These are phyloP conservation scores for Anoura caudifer DNA, from an alignment of 2,113 vertebrate species.

Conservation along the genomic window DNA sequence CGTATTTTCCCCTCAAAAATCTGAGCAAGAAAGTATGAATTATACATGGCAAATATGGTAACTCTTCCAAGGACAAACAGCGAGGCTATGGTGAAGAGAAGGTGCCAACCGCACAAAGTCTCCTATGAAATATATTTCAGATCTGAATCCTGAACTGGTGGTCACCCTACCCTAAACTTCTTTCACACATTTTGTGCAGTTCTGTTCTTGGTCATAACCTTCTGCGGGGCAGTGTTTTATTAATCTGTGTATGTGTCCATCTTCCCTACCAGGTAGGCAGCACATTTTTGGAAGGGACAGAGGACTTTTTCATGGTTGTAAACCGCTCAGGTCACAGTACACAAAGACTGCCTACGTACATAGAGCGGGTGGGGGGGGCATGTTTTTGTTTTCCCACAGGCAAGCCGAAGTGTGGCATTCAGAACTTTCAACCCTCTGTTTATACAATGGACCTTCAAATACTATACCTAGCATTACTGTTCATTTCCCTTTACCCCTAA, in stretches of 20 bases:
- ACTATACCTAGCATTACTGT: not conserved
- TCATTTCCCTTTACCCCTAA: not conserved
- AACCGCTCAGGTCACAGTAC: not conserved
- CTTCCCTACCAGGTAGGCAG: not conserved
- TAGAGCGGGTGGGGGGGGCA: rapidly evolving
- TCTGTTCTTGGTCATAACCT: not conserved
- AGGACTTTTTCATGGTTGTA: not conserved
- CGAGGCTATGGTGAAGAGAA: not conserved
- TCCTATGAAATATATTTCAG: not conserved
- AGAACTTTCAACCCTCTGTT: not conserved
- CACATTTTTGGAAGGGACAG: not conserved
- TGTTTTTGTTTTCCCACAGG: not conserved
- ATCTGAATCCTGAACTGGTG: not conserved
- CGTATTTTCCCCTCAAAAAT: no score
- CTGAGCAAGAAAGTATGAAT: no score
- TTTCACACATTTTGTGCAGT: not conserved
- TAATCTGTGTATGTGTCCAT: not conserved
- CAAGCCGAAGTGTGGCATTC: not conserved
- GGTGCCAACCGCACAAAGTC: not conserved
- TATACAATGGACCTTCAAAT: not conserved
- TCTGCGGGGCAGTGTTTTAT: not conserved
- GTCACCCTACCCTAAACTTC: not conserved
- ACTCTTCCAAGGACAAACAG: not conserved
- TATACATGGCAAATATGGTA: no score
- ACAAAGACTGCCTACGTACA: not conserved